Percentiles rank a stretch among this genome's conserved stretches.
Conservation (phyloP, 2,888 invertebrate genomes). For the Papilio protenor region DNA sequence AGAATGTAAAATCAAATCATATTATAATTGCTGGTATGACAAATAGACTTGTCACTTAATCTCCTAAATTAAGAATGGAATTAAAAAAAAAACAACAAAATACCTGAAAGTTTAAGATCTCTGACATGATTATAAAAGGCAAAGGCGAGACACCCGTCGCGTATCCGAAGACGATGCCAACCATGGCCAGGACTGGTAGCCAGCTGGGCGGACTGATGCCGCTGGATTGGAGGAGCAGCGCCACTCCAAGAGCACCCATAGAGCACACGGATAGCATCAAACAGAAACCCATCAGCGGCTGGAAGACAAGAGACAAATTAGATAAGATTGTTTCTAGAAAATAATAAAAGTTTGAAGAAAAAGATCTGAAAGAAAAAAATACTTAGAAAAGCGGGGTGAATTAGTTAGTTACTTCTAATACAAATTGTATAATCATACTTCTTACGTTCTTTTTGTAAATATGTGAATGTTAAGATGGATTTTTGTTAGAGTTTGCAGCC, state of each 20-base stretch:
- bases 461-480: too few relatives aligned
- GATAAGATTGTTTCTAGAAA: neutral
- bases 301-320: conserved; percentile 41
- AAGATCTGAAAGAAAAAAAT: too few relatives aligned
- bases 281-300: conserved; percentile 54
- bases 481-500: too few relatives aligned
- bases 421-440: too few relatives aligned
- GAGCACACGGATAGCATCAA: conserved; percentile 50
- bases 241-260: conserved; percentile 53
- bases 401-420: too few relatives aligned
- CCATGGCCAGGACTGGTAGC: conserved; percentile 57
- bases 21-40: too few relatives aligned
- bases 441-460: too few relatives aligned
- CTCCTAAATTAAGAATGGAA: too few relatives aligned
- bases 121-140: conserved; percentile 63
- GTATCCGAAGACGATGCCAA: conserved; percentile 54
- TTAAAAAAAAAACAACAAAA: neutral
- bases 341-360: too few relatives aligned
- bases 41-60: too few relatives aligned
- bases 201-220: conserved; percentile 55
- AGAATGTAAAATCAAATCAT: too few relatives aligned
- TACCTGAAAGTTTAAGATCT: conserved; percentile 65
- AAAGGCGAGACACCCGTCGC: conserved; percentile 60
- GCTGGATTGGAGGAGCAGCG: conserved; percentile 53
- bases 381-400: too few relatives aligned